Base-by-base conservation (phyloP, 2,113 vertebrate genomes). In the Poicephalus gulielmi region DNA sequence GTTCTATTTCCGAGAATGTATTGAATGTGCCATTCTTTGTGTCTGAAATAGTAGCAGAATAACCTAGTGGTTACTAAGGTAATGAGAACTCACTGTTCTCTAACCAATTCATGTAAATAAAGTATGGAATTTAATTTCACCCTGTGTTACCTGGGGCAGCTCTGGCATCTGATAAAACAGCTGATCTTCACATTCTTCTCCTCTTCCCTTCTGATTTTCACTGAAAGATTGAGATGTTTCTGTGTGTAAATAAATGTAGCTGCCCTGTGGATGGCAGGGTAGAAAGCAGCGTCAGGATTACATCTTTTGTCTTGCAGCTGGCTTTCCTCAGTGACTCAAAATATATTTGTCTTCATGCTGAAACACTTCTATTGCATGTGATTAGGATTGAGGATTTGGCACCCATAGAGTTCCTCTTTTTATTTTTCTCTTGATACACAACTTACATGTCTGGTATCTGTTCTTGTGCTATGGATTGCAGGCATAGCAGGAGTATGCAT, bases 81-180 rank as follows among this genome's bases (percentile, higher is more conserved):
- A 90, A 84, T 77, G 88, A 88, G 78, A 88, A 67, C 80, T 35
- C 77, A 57, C 69, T 0, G 0, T 86, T 95, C 67, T 18, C 59
- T 83, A 87, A 89, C 71, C n/a, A 31, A 91, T 93, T 90, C 86
- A 31, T 35, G 75, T 95, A 96, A 96, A 91, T 86, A 83, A 92
- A 95, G 96, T 90, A 90, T 63, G 88, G 95, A 87, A 93, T 96
- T 94, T 95, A 39, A 50, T 93, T 96, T 96, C 86, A 83, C 90
- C 95, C 83, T 94, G 28, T 79, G 70, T 60, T 96, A 96, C 92
- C 83, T 84, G 49, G 86, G 77, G 91, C 83, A 94, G 47, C 52
- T 67, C 92, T 90, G 90, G 90, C 90, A 83, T 93, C 93, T 83
- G 67, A 88, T 90, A 90, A 90, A 96, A 95, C 75, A 93, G 89